Evolutionary conservation across 2,888 invertebrate genomes (phyloP).

Genomic region (Tenthredo scrophulariae): DNA sequence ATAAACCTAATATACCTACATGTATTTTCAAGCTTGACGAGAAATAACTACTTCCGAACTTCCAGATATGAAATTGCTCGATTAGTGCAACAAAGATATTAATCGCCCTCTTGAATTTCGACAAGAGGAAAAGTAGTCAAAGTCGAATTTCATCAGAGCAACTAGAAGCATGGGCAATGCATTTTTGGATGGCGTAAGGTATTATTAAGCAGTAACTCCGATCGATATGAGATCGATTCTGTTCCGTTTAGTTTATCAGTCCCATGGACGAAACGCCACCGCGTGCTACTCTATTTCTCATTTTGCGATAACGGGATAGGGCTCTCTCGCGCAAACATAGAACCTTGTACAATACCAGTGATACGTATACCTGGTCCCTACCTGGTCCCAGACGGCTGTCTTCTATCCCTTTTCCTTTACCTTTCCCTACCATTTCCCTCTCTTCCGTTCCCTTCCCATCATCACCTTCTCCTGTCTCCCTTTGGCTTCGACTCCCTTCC

Average conservation of each 20-base stretch:
- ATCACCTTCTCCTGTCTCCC: slow-evolving; percentile 48
- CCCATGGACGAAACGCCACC: background rate
- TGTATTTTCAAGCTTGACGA: background rate
- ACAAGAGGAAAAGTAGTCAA: background rate
- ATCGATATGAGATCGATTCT: slow-evolving; percentile 23
- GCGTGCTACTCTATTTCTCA: background rate
- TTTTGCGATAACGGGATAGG: slow-evolving; percentile 38
- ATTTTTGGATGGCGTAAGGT: background rate
- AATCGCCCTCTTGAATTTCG: background rate
- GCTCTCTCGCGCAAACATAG: background rate
- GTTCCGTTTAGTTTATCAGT: background rate
- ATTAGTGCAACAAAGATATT: slow-evolving; percentile 14
- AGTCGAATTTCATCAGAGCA: slow-evolving; percentile 10
- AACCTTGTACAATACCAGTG: background rate
- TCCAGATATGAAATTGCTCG: background rate
- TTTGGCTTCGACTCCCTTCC: slow-evolving; percentile 53
- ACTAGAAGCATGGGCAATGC: background rate
- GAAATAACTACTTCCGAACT: background rate
- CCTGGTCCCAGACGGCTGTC: slow-evolving; percentile 48
- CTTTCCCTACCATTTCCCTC: slow-evolving; percentile 55
- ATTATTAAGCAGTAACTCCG: background rate
- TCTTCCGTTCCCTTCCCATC: slow-evolving; percentile 19
- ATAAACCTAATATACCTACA: background rate
- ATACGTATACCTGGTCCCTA: slow-evolving; percentile 8
- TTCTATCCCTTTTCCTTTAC: slow-evolving; percentile 58